phyloP scores from a whole-genome alignment of 2,888 invertebrate species.

The Bombylius discolor region DNA sequence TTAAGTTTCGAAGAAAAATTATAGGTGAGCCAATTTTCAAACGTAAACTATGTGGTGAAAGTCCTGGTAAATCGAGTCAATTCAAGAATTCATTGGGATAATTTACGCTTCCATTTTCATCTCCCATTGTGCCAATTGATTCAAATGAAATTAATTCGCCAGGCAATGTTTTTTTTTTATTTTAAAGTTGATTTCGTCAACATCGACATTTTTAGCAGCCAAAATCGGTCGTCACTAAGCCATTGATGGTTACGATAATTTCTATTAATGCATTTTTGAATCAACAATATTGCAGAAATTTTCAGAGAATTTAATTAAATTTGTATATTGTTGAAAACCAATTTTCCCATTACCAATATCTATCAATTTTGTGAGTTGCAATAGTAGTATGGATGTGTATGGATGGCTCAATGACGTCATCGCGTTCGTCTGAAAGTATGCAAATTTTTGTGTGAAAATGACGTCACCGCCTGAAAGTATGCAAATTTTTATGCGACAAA shows the following conservation, averaged over 20 bases:
- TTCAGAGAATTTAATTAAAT: neutral
- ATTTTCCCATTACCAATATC: too few species aligned
- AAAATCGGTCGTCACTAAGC: neutral
- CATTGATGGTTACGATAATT: neutral
- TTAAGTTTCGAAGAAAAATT: constrained; percentile 18
- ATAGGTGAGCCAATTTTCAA: constrained; percentile 12
- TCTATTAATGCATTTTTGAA: neutral
- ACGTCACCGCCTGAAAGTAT: too few species aligned
- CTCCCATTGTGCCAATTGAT: neutral
- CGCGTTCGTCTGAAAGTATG: too few species aligned
- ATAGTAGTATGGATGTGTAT: too few species aligned
- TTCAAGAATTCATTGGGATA: constrained; percentile 16
- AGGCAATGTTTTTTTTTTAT: neutral
- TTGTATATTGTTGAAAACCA: neutral
- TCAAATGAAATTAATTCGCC: neutral
- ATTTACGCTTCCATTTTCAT: constrained; percentile 11
- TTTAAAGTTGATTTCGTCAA: neutral
- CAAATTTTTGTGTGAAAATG: too few species aligned
- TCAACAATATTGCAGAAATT: constrained; percentile 1
- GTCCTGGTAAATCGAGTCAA: constrained; percentile 14
- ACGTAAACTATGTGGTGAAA: constrained; percentile 5
- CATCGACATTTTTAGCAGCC: neutral
- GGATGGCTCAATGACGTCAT: too few species aligned
- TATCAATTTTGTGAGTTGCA: too few species aligned
- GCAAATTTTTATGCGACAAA: too few species aligned